Percentiles rank a stretch among this genome's conserved stretches.
Evolutionary conservation across 2,888 invertebrate species (phyloP).

Genomic region (Artemia sp.): DNA sequence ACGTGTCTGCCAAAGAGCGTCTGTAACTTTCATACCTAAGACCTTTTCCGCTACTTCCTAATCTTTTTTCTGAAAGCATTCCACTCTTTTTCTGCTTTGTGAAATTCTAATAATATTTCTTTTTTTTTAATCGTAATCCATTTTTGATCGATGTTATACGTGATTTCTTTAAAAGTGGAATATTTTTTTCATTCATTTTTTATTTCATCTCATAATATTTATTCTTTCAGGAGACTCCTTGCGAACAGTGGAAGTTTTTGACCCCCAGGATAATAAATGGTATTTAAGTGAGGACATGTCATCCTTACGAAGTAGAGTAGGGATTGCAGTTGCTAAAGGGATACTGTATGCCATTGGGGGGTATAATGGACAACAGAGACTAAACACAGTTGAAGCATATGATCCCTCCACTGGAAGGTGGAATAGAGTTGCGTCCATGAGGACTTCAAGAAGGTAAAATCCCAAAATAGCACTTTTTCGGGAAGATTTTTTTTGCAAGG

Average conservation of each 20-base stretch:
- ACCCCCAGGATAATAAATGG: conserved; percentile 41
- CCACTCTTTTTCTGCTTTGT: too few species aligned
- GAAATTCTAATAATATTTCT: too few species aligned
- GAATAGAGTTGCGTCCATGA: conserved; percentile 60
- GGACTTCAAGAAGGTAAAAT: conserved; percentile 52
- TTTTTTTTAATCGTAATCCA: too few species aligned
- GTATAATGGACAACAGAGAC: conserved; percentile 62
- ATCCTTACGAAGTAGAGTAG: conserved; percentile 61
- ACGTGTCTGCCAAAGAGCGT: too few species aligned
- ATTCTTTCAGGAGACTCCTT: conserved; percentile 47
- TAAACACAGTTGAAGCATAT: conserved; percentile 67
- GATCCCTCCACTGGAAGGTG: conserved; percentile 53
- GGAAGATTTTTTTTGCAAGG: conserved; percentile 15
- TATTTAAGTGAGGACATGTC: conserved; percentile 62
- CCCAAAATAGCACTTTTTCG: too few species aligned
- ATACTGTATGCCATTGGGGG: conserved; percentile 42
- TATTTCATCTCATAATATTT: conserved; percentile 18
- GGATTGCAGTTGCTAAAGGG: conserved; percentile 47
- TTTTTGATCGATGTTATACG: too few species aligned
- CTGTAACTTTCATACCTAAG: too few species aligned
- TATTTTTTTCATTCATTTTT: too few species aligned
- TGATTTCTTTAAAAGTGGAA: too few species aligned
- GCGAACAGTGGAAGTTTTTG: conserved; percentile 66
- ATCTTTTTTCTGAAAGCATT: too few species aligned
- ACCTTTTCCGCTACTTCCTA: too few species aligned